These are phyloP conservation scores for Perca schrenkii DNA, from an alignment of 2,113 vertebrate species.

Conservation along the genomic window DNA sequence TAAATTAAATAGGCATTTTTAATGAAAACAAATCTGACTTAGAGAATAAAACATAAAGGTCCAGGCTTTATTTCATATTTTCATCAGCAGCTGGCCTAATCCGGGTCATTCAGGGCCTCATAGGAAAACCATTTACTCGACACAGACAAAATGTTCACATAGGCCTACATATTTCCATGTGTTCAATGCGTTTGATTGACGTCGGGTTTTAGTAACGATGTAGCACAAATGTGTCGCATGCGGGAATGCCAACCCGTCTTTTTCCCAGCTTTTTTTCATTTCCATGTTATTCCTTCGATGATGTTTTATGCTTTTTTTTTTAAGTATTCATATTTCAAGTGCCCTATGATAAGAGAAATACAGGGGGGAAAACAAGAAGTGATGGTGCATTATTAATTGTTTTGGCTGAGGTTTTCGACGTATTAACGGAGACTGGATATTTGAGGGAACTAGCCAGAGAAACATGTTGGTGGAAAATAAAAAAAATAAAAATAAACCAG, in stretches of 20 bases:
- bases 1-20: not conserved
- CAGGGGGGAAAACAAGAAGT: conserved; percentile 8
- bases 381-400: conserved; percentile 66
- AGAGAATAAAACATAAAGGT: not conserved
- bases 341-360: conserved; percentile 38
- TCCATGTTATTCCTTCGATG: conserved; percentile 61
- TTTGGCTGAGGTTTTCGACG: conserved; percentile 60
- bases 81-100: too few species aligned
- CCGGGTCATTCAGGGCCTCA: conserved; percentile 2
- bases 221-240: conserved; percentile 62
- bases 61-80: not conserved
- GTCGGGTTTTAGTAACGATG: conserved; percentile 61
- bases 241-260: conserved; percentile 44
- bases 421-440: conserved; percentile 52
- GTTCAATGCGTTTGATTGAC: conserved; percentile 51
- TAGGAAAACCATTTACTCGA: not conserved
- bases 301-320: conserved; percentile 65
- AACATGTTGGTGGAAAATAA: conserved; percentile 13
- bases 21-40: too few species aligned
- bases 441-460: conserved; percentile 22
- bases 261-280: conserved; percentile 44
- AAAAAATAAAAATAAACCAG: conserved; percentile 17
- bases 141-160: not conserved
- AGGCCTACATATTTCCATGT: conserved; percentile 54
- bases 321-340: conserved; percentile 71